Evolutionary conservation across 2,888 invertebrate genomes (phyloP).

Genomic region (Cryptocephalus moraei): DNA sequence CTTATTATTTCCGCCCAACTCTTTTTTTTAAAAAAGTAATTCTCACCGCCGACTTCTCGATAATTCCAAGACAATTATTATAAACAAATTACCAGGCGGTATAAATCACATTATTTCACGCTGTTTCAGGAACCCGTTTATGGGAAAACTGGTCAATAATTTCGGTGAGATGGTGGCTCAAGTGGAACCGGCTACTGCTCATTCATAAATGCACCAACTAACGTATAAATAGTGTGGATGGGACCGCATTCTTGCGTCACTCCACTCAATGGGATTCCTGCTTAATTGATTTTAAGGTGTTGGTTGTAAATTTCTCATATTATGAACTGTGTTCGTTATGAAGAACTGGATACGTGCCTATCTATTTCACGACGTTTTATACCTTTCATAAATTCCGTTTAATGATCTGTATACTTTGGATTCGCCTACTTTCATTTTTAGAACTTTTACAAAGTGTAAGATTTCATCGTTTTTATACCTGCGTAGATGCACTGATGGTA

Average conservation of each 20-base stretch:
- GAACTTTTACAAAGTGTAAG: too few relatives aligned
- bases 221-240: background rate
- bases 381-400: too few relatives aligned
- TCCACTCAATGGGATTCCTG: background rate
- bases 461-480: too few relatives aligned
- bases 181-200: background rate
- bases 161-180: too few relatives aligned
- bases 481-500: too few relatives aligned
- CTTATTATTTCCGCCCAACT: too few relatives aligned
- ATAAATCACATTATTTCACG: conserved; percentile 31
- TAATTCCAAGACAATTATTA: conserved; percentile 21
- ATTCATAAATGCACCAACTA: background rate
- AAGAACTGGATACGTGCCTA: background rate
- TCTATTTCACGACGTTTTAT: too few relatives aligned
- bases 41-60: background rate
- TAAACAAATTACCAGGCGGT: conserved; percentile 26
- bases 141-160: background rate
- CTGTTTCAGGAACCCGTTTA: conserved; percentile 24
- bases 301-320: background rate
- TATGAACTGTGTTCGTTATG: background rate
- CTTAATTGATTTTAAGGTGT: background rate
- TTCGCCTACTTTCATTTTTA: too few relatives aligned
- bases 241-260: background rate
- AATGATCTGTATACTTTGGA: too few relatives aligned
- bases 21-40: too few relatives aligned